phyloP scores from a whole-genome alignment of 2,888 invertebrate genomes.

The Lissonota sp. region DNA sequence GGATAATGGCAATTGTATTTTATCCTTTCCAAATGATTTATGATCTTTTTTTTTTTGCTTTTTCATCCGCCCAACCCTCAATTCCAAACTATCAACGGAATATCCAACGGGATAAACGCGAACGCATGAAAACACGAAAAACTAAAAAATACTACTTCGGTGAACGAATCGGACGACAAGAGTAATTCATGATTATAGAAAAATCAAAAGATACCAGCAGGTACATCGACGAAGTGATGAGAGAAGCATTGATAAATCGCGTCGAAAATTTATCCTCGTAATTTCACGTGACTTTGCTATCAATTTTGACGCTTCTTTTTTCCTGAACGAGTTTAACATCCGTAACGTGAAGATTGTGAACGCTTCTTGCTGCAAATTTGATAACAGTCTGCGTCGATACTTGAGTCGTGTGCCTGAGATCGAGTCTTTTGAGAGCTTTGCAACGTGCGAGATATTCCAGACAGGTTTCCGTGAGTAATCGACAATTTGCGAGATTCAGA shows the following conservation, averaged over 20 bases:
- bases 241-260: neutral
- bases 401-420: slow-evolving; percentile 91
- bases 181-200: neutral
- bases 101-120: neutral
- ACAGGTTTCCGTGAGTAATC: slow-evolving; percentile 92
- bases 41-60: slow-evolving; percentile 13
- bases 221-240: slow-evolving; percentile 35
- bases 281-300: slow-evolving; percentile 68
- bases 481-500: slow-evolving; percentile 93
- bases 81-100: neutral
- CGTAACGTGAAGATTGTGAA: slow-evolving; percentile 91
- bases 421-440: slow-evolving; percentile 89
- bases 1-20: slow-evolving; percentile 20
- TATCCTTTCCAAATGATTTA: neutral
- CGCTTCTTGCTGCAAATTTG: slow-evolving; percentile 92
- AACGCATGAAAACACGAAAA: neutral
- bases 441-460: slow-evolving; percentile 92
- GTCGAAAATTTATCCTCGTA: neutral
- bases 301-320: slow-evolving; percentile 72
- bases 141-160: neutral
- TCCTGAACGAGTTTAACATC: slow-evolving; percentile 91
- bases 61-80: too few species aligned
- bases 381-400: slow-evolving; percentile 93
- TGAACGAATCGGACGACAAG: neutral
- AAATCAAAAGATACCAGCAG: slow-evolving; percentile 31